These are phyloP conservation scores for Monopterus albus DNA, from an alignment of 2,113 vertebrate species.

Conservation along the genomic window DNA sequence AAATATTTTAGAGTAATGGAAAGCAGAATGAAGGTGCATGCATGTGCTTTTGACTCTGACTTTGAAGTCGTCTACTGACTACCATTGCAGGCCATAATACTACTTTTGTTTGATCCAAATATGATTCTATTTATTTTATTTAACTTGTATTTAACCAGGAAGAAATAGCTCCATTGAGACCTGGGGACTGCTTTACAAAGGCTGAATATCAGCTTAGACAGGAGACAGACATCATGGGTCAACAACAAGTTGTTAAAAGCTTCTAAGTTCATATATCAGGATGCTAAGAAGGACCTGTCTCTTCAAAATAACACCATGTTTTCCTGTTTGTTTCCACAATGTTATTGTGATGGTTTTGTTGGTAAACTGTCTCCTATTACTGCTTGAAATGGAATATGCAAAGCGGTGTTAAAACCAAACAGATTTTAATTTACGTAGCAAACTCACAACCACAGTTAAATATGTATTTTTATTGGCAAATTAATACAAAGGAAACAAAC, in stretches of 20 bases:
- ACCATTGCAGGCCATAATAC: not conserved
- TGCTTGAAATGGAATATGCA: conserved; percentile 3
- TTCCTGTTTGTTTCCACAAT: not conserved
- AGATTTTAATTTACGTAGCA: conserved; percentile 7
- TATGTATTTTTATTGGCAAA: conserved; percentile 58
- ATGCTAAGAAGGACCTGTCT: not conserved
- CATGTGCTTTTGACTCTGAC: conserved; percentile 2
- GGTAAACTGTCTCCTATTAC: not conserved
- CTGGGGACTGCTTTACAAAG: not conserved
- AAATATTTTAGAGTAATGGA: conserved; percentile 15
- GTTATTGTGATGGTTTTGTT: not conserved
- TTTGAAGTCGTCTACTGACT: not conserved
- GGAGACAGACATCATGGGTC: not conserved
- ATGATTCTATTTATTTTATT: too few species aligned
- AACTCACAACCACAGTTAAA: conserved; percentile 20
- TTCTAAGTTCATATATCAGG: not conserved
- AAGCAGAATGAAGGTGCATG: not conserved
- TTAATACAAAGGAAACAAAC: conserved; percentile 49
- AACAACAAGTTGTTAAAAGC: not conserved
- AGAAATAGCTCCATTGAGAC: too few species aligned
- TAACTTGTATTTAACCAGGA: too few species aligned
- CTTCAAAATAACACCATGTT: not conserved
- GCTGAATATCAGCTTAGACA: not conserved
- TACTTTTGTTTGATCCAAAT: too few species aligned
- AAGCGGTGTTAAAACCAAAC: conserved; percentile 15